Evolutionary conservation across 2,113 vertebrate species (phyloP), one percentile per base, ranked within the genome.

Genomic region (Scortum barcoo): DNA sequence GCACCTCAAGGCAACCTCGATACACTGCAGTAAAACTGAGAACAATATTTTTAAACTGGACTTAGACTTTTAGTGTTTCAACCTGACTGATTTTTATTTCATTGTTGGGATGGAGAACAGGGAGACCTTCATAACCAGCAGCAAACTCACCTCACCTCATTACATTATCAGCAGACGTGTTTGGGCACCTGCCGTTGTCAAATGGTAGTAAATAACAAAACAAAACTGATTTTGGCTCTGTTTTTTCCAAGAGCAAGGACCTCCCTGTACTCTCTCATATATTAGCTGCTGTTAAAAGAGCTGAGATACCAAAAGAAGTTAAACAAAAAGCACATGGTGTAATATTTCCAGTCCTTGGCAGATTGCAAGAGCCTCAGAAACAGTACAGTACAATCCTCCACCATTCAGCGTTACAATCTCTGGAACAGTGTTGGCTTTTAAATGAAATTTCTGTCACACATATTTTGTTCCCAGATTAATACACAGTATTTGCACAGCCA

Each of bases 331-430:
- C 69, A 28, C 50, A 12, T 13, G 22, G 26, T 71, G 54, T 86
- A 36, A 72, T 36, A 65, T 78, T 85, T 85, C 19, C 48, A 20
- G 24, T 48, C 17, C 48, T 54, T 53, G 75, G n/a, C 72, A 83
- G 53, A 56, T 50, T 33, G 51, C 58, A 66, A 79, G 73, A 36
- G 17, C 42, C 61, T 53, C 28, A n/a, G 42, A 58, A 77, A 68
- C n/a, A 16, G 44, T 20, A 69, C 26, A 57, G 36, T 76, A 16
- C 40, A 42, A 42, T 5, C n/a, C 50, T 46, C 40, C 48, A 16
- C 16, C 2, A 28, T 38, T 61, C n/a, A 36, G 3, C 19, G 30
- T n/a, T 38, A 19, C 7, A n/a, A 12, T n/a, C 73, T 56, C 60
- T 54, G 62, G 44, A 72, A 65, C 3, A 61, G 8, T 22, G 10